These are phyloP conservation scores for Clepsis dumicolana DNA, from an alignment of 2,888 invertebrate genomes.

Conservation along the genomic window DNA sequence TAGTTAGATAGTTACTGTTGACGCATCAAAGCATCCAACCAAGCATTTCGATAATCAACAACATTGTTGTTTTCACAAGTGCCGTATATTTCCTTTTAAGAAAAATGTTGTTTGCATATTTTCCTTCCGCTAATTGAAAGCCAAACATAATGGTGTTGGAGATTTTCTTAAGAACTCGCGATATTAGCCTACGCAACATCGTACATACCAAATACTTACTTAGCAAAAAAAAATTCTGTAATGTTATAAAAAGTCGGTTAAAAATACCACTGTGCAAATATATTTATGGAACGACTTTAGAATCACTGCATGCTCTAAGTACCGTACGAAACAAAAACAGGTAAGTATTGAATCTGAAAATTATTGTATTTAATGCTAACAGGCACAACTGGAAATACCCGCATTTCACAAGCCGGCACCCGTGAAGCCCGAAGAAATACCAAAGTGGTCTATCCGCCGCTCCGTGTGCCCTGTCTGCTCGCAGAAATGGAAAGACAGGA, in stretches of 20 bases:
- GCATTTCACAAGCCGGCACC: slow-evolving; percentile 62
- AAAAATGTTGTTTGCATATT: not conserved
- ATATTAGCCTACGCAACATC: not conserved
- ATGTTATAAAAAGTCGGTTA: too few species aligned
- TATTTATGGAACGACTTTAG: too few species aligned
- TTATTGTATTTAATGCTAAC: slow-evolving; percentile 11
- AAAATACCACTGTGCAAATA: too few species aligned
- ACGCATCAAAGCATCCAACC: not conserved
- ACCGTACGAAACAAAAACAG: too few species aligned
- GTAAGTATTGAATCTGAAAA: not conserved
- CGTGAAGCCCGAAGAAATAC: slow-evolving; percentile 57
- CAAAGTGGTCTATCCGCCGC: slow-evolving; percentile 77
- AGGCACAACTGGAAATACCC: slow-evolving; percentile 68
- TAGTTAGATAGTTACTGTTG: not conserved
- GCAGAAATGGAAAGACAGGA: slow-evolving; percentile 78
- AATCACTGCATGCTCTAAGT: too few species aligned
- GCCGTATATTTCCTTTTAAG: not conserved
- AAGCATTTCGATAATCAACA: slow-evolving; percentile 4
- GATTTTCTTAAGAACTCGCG: not conserved
- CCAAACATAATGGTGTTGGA: not conserved
- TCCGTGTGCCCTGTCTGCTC: slow-evolving; percentile 81
- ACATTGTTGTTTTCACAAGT: not conserved
- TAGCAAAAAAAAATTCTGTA: too few species aligned
- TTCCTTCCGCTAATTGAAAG: not conserved
- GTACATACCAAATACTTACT: too few species aligned